Evolutionary conservation across 2,113 vertebrate species (phyloP).

Genomic region (Ptilorrhoa leucosticta): DNA sequence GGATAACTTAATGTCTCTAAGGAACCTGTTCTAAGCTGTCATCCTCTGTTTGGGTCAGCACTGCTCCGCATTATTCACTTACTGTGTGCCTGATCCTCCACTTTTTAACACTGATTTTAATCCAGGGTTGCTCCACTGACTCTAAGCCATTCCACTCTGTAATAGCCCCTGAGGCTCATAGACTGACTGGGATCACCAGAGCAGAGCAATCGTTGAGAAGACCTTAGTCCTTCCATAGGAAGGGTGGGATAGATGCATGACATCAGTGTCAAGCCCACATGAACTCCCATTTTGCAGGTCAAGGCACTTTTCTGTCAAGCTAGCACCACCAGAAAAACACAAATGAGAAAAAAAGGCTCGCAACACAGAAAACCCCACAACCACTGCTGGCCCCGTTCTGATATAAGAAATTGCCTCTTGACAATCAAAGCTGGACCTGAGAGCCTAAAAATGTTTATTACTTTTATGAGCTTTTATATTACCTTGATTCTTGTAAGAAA

Average conservation of each 20-base stretch:
- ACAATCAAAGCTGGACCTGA: not conserved
- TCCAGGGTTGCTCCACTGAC: not conserved
- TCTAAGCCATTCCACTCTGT: not conserved
- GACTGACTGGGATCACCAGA: not conserved
- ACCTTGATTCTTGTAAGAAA: not conserved
- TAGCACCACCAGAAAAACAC: not conserved
- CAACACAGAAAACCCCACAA: not conserved
- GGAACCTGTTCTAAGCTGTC: not conserved
- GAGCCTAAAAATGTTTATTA: not conserved
- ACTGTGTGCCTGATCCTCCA: not conserved
- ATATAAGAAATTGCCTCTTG: not conserved
- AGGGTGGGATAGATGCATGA: not conserved
- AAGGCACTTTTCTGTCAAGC: not conserved
- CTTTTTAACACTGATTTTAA: not conserved
- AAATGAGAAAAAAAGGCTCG: not conserved
- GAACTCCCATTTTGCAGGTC: not conserved
- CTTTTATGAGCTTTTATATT: not conserved
- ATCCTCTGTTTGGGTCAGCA: not conserved
- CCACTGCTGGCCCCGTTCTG: not conserved
- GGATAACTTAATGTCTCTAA: slow-evolving; percentile 24
- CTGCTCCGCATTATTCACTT: not conserved
- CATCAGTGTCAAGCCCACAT: not conserved
- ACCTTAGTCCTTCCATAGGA: not conserved
- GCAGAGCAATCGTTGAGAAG: not conserved
- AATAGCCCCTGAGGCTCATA: not conserved